These are phyloP conservation scores for Elephantulus edwardii DNA, from an alignment of 2,113 vertebrate species.

Conservation along the genomic window DNA sequence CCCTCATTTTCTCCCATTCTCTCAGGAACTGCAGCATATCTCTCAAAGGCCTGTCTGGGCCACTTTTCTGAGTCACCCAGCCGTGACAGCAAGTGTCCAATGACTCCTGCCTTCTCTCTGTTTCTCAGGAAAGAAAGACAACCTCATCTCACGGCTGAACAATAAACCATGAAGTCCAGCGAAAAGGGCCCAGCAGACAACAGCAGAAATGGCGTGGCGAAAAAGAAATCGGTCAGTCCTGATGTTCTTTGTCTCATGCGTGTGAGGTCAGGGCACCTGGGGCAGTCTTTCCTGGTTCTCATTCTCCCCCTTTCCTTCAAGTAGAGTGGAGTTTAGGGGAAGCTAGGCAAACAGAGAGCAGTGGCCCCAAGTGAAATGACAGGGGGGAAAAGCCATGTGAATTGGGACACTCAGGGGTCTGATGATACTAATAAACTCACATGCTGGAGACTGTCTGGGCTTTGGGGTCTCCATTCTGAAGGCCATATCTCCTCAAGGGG, in stretches of 20 bases:
- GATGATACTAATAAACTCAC: accelerated
- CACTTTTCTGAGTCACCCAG: background rate
- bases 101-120: background rate
- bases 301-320: background rate
- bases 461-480: background rate
- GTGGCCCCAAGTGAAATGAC: accelerated
- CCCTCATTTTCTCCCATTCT: no score
- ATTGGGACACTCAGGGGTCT: accelerated
- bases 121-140: slow-evolving; percentile 42
- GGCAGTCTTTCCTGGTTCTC: no score
- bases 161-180: slow-evolving; percentile 46
- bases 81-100: background rate
- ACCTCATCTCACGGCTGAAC: background rate
- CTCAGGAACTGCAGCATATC: no score
- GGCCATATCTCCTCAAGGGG: background rate
- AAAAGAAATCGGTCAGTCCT: slow-evolving; percentile 80
- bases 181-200: background rate
- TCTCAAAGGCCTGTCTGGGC: accelerated
- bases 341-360: background rate
- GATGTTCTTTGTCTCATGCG: background rate
- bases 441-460: background rate
- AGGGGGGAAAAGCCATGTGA: accelerated
- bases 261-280: accelerated
- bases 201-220: background rate
- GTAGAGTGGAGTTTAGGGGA: background rate